Percentiles rank a stretch among this genome's conserved stretches.
These are phyloP conservation scores for Campoplex capitator DNA, from an alignment of 2,888 invertebrate genomes.

Conservation along the genomic window DNA sequence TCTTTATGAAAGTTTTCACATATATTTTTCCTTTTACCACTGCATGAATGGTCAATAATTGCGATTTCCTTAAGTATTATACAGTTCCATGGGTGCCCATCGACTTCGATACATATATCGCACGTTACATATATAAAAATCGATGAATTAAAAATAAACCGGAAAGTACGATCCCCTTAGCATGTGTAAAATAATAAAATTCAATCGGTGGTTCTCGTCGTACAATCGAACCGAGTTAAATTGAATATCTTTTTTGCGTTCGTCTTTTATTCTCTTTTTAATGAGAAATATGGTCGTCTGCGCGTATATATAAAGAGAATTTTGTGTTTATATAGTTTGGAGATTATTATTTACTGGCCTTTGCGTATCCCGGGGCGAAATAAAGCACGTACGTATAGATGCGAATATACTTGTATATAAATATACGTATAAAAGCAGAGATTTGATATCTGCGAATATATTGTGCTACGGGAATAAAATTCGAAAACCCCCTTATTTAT, in stretches of 20 bases:
- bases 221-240: constrained; percentile 61
- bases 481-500: constrained; percentile 68
- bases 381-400: constrained; percentile 28
- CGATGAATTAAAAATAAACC: constrained; percentile 51
- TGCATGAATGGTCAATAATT: constrained; percentile 5
- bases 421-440: constrained; percentile 17
- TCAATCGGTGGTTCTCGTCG: constrained; percentile 48
- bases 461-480: constrained; percentile 59
- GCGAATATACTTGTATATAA: neutral
- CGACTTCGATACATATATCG: neutral
- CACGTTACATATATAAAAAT: neutral
- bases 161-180: constrained; percentile 53
- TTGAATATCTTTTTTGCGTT: constrained; percentile 56
- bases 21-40: neutral
- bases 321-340: constrained; percentile 62
- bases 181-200: constrained; percentile 65
- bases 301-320: constrained; percentile 23
- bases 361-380: constrained; percentile 62
- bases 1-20: neutral
- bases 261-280: constrained; percentile 25
- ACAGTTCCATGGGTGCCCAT: neutral
- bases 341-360: constrained; percentile 61
- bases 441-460: constrained; percentile 51
- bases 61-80: neutral
- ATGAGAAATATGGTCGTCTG: constrained; percentile 55